Base-by-base conservation (phyloP, 2,888 invertebrate species). In the Eulithis testata region DNA sequence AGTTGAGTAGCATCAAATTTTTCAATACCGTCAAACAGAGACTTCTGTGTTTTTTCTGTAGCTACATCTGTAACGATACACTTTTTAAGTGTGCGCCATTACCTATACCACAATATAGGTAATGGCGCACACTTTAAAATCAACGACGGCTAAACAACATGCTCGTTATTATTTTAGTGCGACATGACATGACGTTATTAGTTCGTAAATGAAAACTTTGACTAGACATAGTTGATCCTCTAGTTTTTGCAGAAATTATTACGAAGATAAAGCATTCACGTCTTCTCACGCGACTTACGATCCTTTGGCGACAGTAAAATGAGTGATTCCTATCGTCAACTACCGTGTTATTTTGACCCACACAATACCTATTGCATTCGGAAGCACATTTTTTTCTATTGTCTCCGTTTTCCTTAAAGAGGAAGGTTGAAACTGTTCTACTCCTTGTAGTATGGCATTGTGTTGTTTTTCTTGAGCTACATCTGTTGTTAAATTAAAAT, bases 21-120 rank as follows among this genome's bases (percentile, higher is more conserved):
- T 88, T 97, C 97, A 79, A 98, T 97, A 62, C 97, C 97, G 79
- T 96, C 96, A 82, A 98, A 95, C 71, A 98, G 91, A 69, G 97
- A 97, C 86, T 97, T 96, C 87, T 96, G 96, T 71, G 95, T 96
- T 89, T 97, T 98, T 87, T 98, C 98, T 56, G 96, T 95, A 71
- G 96, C 97, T 76, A 98, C 96, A 95, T 98, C 98, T 98, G 92
- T 45, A 92, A 84, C 51, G 78, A n/a, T n/a, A n/a, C n/a, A n/a
- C n/a, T n/a, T n/a, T n/a, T n/a, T n/a, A n/a, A n/a, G n/a, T n/a
- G n/a, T n/a, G n/a, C n/a, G n/a, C n/a, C n/a, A n/a, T n/a, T n/a
- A n/a, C n/a, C n/a, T n/a, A n/a, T n/a, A n/a, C n/a, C 31, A 31
- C 31, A 31, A 31, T 31, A 31, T 31, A 31, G 6, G 47, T 51